These are phyloP conservation scores for Priocnemis perturbator DNA, from an alignment of 2,888 invertebrate species.

Conservation along the genomic window DNA sequence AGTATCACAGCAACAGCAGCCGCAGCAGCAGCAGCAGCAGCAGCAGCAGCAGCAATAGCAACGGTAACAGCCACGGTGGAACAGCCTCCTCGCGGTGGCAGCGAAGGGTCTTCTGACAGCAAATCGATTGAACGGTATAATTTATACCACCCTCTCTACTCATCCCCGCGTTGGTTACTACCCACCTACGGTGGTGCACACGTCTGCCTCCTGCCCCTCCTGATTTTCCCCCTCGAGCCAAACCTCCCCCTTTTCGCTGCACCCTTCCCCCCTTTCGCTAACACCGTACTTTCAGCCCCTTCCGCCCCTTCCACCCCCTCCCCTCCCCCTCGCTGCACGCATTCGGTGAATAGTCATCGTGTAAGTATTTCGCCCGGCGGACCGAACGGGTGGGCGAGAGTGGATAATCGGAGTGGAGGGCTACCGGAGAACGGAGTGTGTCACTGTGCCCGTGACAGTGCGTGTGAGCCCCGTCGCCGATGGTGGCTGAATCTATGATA, in stretches of 20 bases:
- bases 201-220: conserved; percentile 49
- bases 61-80: conserved; percentile 40
- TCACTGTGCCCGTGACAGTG: conserved; percentile 33
- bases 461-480: too few species aligned
- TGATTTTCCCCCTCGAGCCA: conserved; percentile 26
- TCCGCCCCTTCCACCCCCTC: conserved; percentile 16
- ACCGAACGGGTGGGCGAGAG: conserved; percentile 57
- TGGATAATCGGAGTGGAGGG: conserved; percentile 65
- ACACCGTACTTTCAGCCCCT: conserved; percentile 48
- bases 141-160: conserved; percentile 74
- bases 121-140: conserved; percentile 76
- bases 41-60: conserved; percentile 31
- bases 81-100: conserved; percentile 59
- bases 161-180: conserved; percentile 42
- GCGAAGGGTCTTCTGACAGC: conserved; percentile 73
- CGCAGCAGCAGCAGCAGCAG: too few species aligned
- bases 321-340: not conserved
- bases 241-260: conserved; percentile 5
- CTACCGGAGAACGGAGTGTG: conserved; percentile 41
- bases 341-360: conserved; percentile 59
- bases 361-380: conserved; percentile 57
- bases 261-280: not conserved
- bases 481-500: too few species aligned
- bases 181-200: conserved; percentile 55
- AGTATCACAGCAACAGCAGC: not conserved